Evolutionary conservation across 2,113 vertebrate species (phyloP).

Genomic region (Ailuropoda melanoleuca): DNA sequence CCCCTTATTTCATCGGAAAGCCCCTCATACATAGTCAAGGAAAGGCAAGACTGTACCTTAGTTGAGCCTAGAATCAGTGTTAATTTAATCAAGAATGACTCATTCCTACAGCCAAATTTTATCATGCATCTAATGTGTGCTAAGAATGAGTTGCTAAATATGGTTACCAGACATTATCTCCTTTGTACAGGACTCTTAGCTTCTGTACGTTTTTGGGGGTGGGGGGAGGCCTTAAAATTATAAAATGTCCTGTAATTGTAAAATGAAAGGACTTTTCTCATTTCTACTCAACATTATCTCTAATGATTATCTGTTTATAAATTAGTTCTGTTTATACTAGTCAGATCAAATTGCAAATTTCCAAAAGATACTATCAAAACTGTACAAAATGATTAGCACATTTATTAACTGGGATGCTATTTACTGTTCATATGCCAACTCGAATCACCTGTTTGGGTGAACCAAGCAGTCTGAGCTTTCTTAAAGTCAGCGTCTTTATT

Average conservation of each 20-base stretch:
- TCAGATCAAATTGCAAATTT: background rate
- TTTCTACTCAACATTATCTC: background rate
- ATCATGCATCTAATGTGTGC: background rate
- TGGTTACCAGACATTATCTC: constrained; percentile 36
- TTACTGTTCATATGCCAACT: background rate
- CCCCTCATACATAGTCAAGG: background rate
- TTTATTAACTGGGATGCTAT: background rate
- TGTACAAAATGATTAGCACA: background rate
- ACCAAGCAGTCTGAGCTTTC: background rate
- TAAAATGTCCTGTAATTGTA: background rate
- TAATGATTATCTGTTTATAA: background rate
- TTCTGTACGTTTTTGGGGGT: background rate
- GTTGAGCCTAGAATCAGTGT: background rate
- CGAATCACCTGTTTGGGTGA: background rate
- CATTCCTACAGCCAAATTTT: background rate
- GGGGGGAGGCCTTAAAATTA: background rate
- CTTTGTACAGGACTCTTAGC: background rate
- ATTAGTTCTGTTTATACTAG: background rate
- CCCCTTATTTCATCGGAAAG: background rate
- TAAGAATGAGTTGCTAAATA: background rate
- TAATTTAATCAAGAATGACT: background rate
- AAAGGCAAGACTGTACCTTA: background rate
- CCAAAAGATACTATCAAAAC: background rate
- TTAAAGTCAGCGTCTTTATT: background rate
- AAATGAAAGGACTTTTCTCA: background rate